Conservation (phyloP, 1,140 invertebrate species). For the Drosophila pachea region DNA sequence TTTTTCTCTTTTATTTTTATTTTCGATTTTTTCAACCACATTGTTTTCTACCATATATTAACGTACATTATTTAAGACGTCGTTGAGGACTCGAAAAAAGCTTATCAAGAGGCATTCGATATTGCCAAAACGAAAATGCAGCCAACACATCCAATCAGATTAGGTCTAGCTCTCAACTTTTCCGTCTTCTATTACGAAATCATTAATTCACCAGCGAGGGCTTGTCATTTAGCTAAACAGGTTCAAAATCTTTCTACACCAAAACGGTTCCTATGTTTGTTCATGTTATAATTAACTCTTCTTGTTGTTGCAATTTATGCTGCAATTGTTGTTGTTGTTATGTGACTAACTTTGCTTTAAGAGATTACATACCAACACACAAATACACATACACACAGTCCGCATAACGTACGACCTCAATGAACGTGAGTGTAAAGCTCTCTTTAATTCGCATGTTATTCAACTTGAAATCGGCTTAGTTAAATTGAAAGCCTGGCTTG, state of each 20-base stretch:
- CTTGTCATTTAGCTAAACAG: conserved; percentile 98
- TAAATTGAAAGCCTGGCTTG: conserved; percentile 18
- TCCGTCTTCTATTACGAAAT: conserved; percentile 99
- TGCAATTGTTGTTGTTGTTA: conserved; percentile 41
- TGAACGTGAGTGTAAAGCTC: neutral
- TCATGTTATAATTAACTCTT: conserved; percentile 24
- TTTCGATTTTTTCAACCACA: conserved; percentile 46
- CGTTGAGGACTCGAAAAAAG: conserved; percentile 98
- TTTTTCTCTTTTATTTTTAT: conserved; percentile 52
- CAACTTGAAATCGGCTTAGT: conserved; percentile 1
- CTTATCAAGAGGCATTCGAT: conserved; percentile 99
- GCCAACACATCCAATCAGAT: conserved; percentile 97
- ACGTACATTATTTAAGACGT: conserved; percentile 84
- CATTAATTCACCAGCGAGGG: conserved; percentile 96
- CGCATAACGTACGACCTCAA: neutral
- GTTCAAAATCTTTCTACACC: conserved; percentile 81
- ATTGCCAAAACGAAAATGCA: conserved; percentile 99
- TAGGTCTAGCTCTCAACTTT: conserved; percentile 98
- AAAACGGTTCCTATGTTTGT: conserved; percentile 32
- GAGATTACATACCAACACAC: neutral
- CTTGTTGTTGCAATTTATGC: too few species aligned
- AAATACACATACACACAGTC: conserved; percentile 10
- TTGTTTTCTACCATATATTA: conserved; percentile 32
- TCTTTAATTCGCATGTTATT: conserved; percentile 26
- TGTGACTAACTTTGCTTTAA: conserved; percentile 54